Conservation (phyloP, 1,140 invertebrate genomes). For the Steinernema feltiae region DNA sequence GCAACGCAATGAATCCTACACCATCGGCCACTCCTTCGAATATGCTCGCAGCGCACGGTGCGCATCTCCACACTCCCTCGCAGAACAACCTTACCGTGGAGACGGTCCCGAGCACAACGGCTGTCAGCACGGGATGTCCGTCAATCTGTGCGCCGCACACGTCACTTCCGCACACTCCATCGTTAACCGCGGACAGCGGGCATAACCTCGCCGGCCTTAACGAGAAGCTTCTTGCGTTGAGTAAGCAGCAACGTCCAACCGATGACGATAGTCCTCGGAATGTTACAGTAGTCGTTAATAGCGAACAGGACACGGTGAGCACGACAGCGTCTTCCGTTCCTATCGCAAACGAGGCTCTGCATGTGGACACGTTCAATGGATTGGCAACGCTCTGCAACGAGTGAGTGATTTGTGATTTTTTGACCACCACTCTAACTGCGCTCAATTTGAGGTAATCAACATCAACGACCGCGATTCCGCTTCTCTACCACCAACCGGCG, state of each 20-base stretch:
- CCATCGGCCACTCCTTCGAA: background rate
- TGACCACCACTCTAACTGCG: background rate
- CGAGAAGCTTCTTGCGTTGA: constrained; percentile 34
- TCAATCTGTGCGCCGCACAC: constrained; percentile 16
- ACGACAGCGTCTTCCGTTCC: constrained; percentile 3
- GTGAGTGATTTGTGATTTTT: too few relatives aligned
- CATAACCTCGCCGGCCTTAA: constrained; percentile 30
- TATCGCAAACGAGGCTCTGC: constrained; percentile 21
- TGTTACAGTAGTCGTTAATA: constrained; percentile 8
- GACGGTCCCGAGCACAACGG: background rate
- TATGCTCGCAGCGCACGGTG: background rate
- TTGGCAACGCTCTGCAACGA: constrained; percentile 48
- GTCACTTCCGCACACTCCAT: constrained; percentile 29
- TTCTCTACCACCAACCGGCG: constrained; percentile 29
- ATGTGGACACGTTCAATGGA: constrained; percentile 47
- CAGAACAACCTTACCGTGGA: constrained; percentile 1
- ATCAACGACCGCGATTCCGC: constrained; percentile 34
- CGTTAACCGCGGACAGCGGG: constrained; percentile 22
- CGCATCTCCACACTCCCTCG: background rate
- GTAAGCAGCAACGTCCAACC: constrained; percentile 23
- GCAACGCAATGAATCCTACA: background rate
- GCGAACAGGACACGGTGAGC: background rate
- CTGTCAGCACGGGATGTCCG: constrained; percentile 9
- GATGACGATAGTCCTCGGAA: constrained; percentile 23
- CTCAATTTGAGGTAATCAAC: constrained; percentile 40